Evolutionary conservation across 2,113 vertebrate species (phyloP).

Genomic region (Cyprinodon tularosa): DNA sequence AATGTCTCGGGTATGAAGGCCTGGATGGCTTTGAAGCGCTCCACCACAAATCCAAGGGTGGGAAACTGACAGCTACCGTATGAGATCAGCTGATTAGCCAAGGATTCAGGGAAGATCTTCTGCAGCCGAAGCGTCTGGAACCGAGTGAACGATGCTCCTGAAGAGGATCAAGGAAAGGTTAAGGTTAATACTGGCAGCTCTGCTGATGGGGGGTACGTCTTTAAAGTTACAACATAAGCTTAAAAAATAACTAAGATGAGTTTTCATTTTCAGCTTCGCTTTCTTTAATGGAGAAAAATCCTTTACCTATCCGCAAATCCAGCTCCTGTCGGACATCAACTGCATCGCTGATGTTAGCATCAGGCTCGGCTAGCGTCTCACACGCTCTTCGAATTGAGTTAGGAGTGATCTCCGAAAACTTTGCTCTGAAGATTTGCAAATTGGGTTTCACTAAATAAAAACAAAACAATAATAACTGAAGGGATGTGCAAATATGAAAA

Average conservation of each 20-base stretch:
- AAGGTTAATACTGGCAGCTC: neutral
- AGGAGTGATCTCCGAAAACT: conserved; percentile 95
- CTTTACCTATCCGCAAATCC: conserved; percentile 92
- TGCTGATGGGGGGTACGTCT: neutral
- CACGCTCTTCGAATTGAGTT: conserved; percentile 87
- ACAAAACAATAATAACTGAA: neutral
- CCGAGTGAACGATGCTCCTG: conserved; percentile 98
- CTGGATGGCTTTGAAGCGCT: conserved; percentile 98
- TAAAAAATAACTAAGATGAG: neutral
- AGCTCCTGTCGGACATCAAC: conserved; percentile 95
- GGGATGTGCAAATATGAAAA: neutral
- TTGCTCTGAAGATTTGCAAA: conserved; percentile 89
- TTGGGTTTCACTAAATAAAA: conserved; percentile 85
- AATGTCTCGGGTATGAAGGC: conserved; percentile 96
- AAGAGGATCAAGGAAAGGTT: neutral
- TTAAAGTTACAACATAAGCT: neutral
- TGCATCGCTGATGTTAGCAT: conserved; percentile 86
- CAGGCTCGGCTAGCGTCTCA: conserved; percentile 86
- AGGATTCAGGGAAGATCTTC: conserved; percentile 90
- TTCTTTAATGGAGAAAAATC: neutral
- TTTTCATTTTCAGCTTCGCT: neutral
- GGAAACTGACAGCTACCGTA: conserved; percentile 99
- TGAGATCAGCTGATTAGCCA: conserved; percentile 95
- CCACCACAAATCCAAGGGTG: conserved; percentile 96
- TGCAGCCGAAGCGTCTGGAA: conserved; percentile 94